These are phyloP conservation scores for Scophthalmus maximus DNA, from an alignment of 2,113 vertebrate species.

Conservation along the genomic window DNA sequence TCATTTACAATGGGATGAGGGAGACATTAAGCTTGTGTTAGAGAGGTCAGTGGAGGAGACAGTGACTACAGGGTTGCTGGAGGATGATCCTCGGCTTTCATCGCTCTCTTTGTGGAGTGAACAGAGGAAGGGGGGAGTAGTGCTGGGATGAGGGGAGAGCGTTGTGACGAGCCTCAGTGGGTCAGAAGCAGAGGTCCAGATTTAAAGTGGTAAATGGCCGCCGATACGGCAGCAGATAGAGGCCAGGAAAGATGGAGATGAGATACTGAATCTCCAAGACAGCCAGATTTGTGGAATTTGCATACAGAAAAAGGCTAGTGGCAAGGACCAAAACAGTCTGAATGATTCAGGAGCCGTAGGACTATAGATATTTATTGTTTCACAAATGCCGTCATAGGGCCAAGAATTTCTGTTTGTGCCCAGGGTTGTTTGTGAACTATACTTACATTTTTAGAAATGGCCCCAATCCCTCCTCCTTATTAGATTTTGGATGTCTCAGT, in stretches of 20 bases:
- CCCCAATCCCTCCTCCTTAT: conserved; percentile 25
- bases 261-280: conserved; percentile 33
- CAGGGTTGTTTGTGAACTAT: conserved; percentile 41
- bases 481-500: conserved; percentile 29
- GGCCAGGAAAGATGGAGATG: conserved; percentile 24
- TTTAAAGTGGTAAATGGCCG: conserved; percentile 26
- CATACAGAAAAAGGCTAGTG: not conserved
- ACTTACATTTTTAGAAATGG: conserved; percentile 45
- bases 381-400: conserved; percentile 29
- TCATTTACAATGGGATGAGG: conserved; percentile 33
- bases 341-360: conserved; percentile 33
- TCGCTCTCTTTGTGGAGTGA: conserved; percentile 20
- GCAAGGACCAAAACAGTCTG: conserved; percentile 16
- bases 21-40: conserved; percentile 32
- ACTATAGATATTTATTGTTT: conserved; percentile 61
- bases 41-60: conserved; percentile 40
- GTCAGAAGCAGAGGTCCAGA: conserved; percentile 11
- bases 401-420: conserved; percentile 32
- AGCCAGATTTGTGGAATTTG: conserved; percentile 23
- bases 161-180: not conserved
- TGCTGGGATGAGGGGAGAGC: not conserved
- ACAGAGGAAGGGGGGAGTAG: not conserved
- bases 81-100: conserved; percentile 25
- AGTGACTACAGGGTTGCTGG: conserved; percentile 25
- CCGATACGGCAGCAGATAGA: conserved; percentile 36